Evolutionary conservation across 2,113 vertebrate species (phyloP).

Genomic region (Brevimyrus niger): DNA sequence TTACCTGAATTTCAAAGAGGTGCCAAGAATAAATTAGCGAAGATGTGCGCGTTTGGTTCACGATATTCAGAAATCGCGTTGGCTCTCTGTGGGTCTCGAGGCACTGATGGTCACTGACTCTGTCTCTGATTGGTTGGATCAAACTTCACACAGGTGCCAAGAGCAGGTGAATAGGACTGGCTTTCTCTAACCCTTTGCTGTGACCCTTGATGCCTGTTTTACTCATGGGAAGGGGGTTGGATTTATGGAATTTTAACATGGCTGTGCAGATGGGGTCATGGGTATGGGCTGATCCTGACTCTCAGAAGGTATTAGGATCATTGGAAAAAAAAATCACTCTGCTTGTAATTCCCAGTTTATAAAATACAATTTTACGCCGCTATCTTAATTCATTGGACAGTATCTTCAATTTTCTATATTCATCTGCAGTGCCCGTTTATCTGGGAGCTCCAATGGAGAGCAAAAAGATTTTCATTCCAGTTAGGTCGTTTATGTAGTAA

Average conservation of each 20-base stretch:
- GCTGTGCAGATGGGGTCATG: not conserved
- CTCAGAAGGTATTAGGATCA: not conserved
- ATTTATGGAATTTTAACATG: not conserved
- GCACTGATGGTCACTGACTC: not conserved
- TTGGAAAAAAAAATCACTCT: not conserved
- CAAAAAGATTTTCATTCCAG: not conserved
- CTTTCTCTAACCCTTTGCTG: not conserved
- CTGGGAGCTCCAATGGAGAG: not conserved
- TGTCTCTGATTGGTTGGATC: not conserved
- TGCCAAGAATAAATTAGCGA: not conserved
- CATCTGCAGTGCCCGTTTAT: not conserved
- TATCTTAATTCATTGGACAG: not conserved
- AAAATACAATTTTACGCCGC: not conserved
- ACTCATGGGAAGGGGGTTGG: not conserved
- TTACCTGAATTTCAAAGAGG: not conserved
- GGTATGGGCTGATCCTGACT: not conserved
- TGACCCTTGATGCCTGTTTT: not conserved
- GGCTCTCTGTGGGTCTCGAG: not conserved
- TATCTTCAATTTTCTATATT: not conserved
- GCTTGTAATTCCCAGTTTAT: not conserved
- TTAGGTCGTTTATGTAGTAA: not conserved
- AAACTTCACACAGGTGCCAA: not conserved
- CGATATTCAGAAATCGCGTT: not conserved
- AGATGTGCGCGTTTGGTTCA: not conserved
- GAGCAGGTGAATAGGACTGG: not conserved